Conservation (phyloP, 2,113 vertebrate species). For the Odocoileus hemionus region DNA sequence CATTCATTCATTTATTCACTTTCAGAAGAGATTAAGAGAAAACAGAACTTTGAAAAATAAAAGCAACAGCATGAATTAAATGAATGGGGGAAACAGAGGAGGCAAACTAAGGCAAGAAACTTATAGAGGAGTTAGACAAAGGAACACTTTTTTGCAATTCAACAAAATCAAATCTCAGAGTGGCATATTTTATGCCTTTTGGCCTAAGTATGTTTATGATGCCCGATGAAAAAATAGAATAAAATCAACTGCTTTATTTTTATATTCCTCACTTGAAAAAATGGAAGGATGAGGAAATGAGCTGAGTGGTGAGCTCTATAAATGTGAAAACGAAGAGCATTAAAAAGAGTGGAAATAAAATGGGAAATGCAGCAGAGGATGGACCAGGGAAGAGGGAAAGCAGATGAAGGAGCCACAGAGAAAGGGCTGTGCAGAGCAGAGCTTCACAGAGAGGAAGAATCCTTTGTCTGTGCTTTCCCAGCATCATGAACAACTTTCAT, state of each 20-base stretch:
- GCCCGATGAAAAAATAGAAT: background rate
- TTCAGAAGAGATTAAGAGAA: background rate
- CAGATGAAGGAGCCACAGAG: background rate
- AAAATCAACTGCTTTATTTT: background rate
- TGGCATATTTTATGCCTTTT: background rate
- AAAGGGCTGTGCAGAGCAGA: background rate
- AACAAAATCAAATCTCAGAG: background rate
- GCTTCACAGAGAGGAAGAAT: fast-evolving
- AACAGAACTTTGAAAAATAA: background rate
- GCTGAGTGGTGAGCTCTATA: background rate
- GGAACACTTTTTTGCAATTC: background rate
- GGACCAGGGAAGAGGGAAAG: fast-evolving
- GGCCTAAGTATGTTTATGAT: background rate
- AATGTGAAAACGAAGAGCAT: background rate
- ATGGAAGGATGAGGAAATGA: background rate
- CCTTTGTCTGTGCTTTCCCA: background rate
- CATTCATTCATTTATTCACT: background rate
- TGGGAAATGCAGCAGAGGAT: background rate
- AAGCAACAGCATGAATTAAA: background rate
- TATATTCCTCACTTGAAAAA: background rate
- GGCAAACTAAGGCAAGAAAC: background rate
- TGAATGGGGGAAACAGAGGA: background rate
- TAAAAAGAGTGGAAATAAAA: background rate
- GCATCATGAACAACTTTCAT: background rate
- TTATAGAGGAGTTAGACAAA: background rate